Evolutionary conservation across 2,888 invertebrate genomes (phyloP).

Genomic region (Heliconius erato): DNA sequence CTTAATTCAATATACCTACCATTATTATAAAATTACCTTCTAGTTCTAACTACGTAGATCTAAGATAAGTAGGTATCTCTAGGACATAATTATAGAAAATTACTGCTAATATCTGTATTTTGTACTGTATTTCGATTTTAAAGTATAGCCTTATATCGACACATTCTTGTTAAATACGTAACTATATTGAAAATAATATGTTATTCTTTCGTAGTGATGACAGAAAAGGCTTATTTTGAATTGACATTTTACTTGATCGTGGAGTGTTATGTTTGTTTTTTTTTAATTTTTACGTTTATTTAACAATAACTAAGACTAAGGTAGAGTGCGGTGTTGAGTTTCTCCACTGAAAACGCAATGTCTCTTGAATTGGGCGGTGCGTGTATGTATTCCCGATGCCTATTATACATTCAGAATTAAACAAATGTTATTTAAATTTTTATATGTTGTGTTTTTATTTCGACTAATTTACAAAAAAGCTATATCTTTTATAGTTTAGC

Average conservation of each 20-base stretch:
- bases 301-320: background rate
- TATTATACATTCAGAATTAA: no score
- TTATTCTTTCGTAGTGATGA: constrained; percentile 3
- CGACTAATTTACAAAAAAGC: no score
- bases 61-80: constrained; percentile 19
- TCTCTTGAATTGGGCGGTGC: no score
- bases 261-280: background rate
- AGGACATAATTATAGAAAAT: constrained; percentile 37
- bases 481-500: background rate
- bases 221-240: constrained; percentile 10
- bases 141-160: constrained; percentile 13
- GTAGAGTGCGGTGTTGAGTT: background rate
- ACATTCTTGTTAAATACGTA: constrained; percentile 12
- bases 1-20: constrained; percentile 16
- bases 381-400: no score
- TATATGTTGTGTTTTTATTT: no score
- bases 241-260: background rate
- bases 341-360: background rate
- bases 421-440: no score
- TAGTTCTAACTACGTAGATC: constrained; percentile 22
- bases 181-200: constrained; percentile 13
- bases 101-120: constrained; percentile 30
- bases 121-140: constrained; percentile 19
- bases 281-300: background rate
- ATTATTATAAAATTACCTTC: constrained; percentile 19